Evolutionary conservation across 1,140 invertebrate genomes (phyloP), one percentile per base, ranked within the genome.

Genomic region (Argopecten irradians): DNA sequence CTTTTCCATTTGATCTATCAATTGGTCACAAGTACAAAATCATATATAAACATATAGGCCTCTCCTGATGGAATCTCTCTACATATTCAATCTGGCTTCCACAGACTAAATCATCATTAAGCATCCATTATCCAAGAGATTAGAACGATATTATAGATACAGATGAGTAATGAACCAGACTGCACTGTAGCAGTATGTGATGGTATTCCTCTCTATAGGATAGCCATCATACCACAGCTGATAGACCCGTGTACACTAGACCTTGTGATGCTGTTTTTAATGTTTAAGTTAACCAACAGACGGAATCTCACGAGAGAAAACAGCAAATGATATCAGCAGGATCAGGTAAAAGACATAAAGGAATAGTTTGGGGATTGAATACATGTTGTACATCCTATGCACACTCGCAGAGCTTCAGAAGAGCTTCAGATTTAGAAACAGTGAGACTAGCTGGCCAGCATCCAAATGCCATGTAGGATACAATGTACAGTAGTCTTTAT

Each of bases 321-420:
- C 55, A 5, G 55, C 22, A n/a, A 71, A 71, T 71, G 55, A 71
- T 71, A n/a, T 71, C n/a, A 71, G 55, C 22, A 71, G 55, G 55
- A 71, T 71, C 55, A 71, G 28, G 55, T n/a, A 71, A 71, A 71
- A 71, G 55, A 71, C n/a, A 71, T 71, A 71, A 71, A 71, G n/a
- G 16, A 71, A 71, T 71, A 71, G 19, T 71, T 71, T 71, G 22
- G 55, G 55, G 55, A 71, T 71, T 71, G 55, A 71, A 71, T 71
- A 71, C 55, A 71, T 71, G 55, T 71, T 71, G 55, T 71, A n/a
- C 22, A 71, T 71, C n/a, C 28, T 71, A 71, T 71, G 55, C 55
- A 71, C n/a, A 28, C 55, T 71, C 55, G 1, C n/a, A 71, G 55
- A 71, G 22, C 55, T n/a, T n/a, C n/a, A n/a, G n/a, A 71, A 71